Evolutionary conservation across 2,888 invertebrate genomes (phyloP).

Genomic region (Taphrorychus bicolor): DNA sequence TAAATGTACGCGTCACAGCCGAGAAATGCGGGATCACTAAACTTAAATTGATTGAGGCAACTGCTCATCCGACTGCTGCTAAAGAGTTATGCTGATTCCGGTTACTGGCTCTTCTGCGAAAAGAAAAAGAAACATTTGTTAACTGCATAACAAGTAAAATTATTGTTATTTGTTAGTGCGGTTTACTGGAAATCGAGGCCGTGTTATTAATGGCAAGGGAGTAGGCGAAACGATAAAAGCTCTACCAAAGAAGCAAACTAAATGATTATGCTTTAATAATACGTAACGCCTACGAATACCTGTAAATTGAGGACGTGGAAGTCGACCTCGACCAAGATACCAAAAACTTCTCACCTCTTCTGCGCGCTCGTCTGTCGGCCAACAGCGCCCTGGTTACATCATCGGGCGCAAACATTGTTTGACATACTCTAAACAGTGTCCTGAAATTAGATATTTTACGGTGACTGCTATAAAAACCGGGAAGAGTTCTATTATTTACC

Average conservation of each 20-base stretch:
- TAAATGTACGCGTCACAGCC: constrained; percentile 59
- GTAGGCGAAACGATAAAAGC: constrained; percentile 18
- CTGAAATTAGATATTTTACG: constrained; percentile 59
- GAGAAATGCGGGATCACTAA: constrained; percentile 55
- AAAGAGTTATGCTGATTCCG: constrained; percentile 68
- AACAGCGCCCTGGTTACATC: constrained; percentile 76
- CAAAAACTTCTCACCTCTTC: constrained; percentile 69
- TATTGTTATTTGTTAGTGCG: background rate
- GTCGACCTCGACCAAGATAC: constrained; percentile 69
- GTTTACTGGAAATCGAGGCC: background rate
- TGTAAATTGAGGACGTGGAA: constrained; percentile 67
- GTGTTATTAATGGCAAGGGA: too few species aligned
- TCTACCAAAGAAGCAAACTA: background rate
- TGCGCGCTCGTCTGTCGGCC: constrained; percentile 65
- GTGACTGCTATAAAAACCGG: background rate
- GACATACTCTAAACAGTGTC: constrained; percentile 71
- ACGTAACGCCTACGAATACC: constrained; percentile 55
- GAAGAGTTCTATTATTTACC: constrained; percentile 63
- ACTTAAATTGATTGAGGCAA: constrained; percentile 21
- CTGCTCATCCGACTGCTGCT: constrained; percentile 61
- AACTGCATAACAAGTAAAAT: background rate
- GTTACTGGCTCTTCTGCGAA: constrained; percentile 65
- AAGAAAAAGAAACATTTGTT: constrained; percentile 25
- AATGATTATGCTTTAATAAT: background rate
- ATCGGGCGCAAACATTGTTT: constrained; percentile 75